These are phyloP conservation scores for Lepidocyrtoides sp. DNA, from an alignment of 2,888 invertebrate genomes.

Conservation along the genomic window DNA sequence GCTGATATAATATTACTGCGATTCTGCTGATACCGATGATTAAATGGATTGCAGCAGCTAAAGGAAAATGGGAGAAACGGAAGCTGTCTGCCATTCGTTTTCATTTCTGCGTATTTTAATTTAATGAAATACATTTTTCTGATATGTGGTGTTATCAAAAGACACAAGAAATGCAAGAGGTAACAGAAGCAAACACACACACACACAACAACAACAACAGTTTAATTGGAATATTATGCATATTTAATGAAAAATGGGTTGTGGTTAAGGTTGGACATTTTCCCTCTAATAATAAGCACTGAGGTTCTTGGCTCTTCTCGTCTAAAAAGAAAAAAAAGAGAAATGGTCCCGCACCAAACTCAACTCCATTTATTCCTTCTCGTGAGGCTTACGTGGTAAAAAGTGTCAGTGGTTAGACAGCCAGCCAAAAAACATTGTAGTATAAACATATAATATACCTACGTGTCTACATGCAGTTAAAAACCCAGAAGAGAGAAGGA, in stretches of 20 bases:
- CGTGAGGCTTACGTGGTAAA: conserved; percentile 36
- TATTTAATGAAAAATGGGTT: conserved; percentile 70
- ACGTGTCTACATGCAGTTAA: background rate
- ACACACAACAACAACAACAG: too few species aligned
- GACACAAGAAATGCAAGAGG: background rate
- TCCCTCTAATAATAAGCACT: conserved; percentile 25
- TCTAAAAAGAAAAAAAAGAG: conserved; percentile 5
- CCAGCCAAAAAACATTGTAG: background rate
- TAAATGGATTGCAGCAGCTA: conserved; percentile 38
- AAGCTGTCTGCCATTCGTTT: conserved; percentile 30
- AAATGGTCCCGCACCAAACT: conserved; percentile 50
- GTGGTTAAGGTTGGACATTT: conserved; percentile 53
- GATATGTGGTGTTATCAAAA: conserved; percentile 31
- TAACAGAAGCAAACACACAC: background rate
- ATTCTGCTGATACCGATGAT: conserved; percentile 23
- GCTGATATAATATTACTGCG: conserved; percentile 32
- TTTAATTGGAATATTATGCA: conserved; percentile 72
- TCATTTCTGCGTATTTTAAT: conserved; percentile 28
- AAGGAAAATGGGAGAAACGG: conserved; percentile 58
- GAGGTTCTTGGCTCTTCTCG: background rate
- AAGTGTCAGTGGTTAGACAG: conserved; percentile 41
- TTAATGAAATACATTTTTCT: conserved; percentile 10
- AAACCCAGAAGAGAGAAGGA: background rate
- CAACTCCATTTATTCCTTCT: conserved; percentile 10
- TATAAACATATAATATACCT: background rate